These are phyloP conservation scores for Scelioninae gen. 1 DNA, from an alignment of 2,888 invertebrate genomes.

Conservation along the genomic window DNA sequence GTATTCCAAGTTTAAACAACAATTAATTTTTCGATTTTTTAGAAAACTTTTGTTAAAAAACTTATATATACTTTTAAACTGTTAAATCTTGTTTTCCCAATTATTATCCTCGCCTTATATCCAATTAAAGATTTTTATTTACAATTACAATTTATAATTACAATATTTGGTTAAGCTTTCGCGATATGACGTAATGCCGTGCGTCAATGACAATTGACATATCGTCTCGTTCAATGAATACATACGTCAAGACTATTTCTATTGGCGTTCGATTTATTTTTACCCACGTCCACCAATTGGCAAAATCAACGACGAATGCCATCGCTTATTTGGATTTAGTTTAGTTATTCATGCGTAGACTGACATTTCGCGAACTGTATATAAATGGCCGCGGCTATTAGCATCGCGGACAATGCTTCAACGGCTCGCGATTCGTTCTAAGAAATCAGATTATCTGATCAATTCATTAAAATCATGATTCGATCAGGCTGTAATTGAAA, in stretches of 20 bases:
- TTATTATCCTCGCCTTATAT: no score
- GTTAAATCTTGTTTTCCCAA: no score
- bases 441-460: slow-evolving; percentile 35
- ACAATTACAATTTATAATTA: no score
- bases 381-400: slow-evolving; percentile 40
- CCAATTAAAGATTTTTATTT: no score
- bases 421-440: slow-evolving; percentile 14
- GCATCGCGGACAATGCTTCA: slow-evolving; percentile 8
- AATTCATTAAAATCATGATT: slow-evolving; percentile 14
- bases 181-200: slow-evolving; percentile 57
- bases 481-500: not conserved
- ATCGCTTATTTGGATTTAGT: slow-evolving; percentile 59
- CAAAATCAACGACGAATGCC: slow-evolving; percentile 62
- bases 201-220: slow-evolving; percentile 75
- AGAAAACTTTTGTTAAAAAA: no score
- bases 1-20: no score
- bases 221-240: slow-evolving; percentile 68
- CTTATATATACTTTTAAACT: no score
- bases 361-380: slow-evolving; percentile 35
- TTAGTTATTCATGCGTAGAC: slow-evolving; percentile 53
- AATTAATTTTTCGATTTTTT: no score
- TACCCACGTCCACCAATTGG: slow-evolving; percentile 66
- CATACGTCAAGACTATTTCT: slow-evolving; percentile 77
- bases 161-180: slow-evolving; percentile 22
- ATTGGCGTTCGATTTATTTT: slow-evolving; percentile 67